Conservation (phyloP, 2,797 vertebrate genomes). For the Ctenopoma kingsleyae region DNA sequence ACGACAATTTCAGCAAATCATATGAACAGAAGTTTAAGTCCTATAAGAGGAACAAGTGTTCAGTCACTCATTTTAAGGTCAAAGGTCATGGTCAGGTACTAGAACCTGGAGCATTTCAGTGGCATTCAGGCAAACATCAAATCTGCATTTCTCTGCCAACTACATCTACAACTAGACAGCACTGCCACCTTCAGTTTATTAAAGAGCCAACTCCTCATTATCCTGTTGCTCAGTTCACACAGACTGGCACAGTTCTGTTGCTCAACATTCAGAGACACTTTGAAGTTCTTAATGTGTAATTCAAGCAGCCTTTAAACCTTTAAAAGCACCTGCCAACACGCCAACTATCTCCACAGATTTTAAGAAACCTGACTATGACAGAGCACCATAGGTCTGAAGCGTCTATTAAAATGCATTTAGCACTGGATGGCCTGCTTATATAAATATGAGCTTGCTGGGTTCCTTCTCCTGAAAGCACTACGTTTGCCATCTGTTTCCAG, state of each 20-base stretch:
- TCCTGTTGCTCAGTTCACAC: conserved; percentile 30
- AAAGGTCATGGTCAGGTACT: conserved; percentile 7
- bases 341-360: conserved; percentile 41
- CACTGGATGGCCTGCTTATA: conserved; percentile 47
- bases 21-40: not conserved
- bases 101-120: not conserved
- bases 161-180: conserved; percentile 27
- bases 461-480: conserved; percentile 43
- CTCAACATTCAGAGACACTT: conserved; percentile 39
- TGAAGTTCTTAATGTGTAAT: conserved; percentile 39
- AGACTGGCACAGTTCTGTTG: conserved; percentile 18
- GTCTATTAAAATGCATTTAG: conserved; percentile 55
- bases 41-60: not conserved
- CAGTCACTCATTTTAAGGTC: conserved; percentile 4
- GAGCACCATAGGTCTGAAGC: conserved; percentile 39
- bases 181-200: conserved; percentile 65
- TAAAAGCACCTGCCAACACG: conserved; percentile 35
- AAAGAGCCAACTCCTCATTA: conserved; percentile 23
- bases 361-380: conserved; percentile 38
- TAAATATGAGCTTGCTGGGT: conserved; percentile 71
- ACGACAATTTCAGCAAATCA: not conserved
- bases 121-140: not conserved
- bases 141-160: not conserved
- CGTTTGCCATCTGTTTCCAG: conserved; percentile 74
- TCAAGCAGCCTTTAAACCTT: conserved; percentile 52